Base-by-base conservation (phyloP, 2,888 invertebrate genomes). In the Tipula lateralis region DNA sequence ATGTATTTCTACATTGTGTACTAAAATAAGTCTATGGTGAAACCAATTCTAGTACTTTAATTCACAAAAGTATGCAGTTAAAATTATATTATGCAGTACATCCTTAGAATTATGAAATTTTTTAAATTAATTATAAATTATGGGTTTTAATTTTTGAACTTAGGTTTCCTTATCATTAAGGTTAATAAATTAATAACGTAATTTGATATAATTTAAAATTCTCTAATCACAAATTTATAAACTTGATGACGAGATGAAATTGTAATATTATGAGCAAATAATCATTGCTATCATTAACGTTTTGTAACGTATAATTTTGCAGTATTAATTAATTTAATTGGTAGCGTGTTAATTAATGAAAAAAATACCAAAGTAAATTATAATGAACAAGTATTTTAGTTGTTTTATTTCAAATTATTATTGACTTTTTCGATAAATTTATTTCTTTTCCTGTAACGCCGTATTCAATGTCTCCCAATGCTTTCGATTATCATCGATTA, bases 401-500 rank as follows among this genome's bases (percentile, higher is more conserved):
- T n/a, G 24, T 34, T 19, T 32, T 30, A 83, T 34, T 83, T 34
- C 32, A 16, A 83, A 83, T 29, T 83, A 83, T 30, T 34, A 83
- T 83, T 32, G 9, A 36, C 4, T 50, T n/a, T 24, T 66, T 66
- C 24, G 66, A 66, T 24, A 66, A 66, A 24, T 83, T 83, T 83
- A 83, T 83, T 83, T 34, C 19, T 34, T 83, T 19, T 34, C 34
- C 24, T 34, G 83, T 19, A 34, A 16, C 0, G 32, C 32, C 9
- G 83, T 84, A 39, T 44, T 84, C 30, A 84, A n/a, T n/a, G 29
- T 50, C 50, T 84, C 84, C 86, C 86, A 86, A 84, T 86, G 86
- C 16, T 83, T 50, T 30, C 84, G 44, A 85, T 86, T 86, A 34
- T 84, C 84, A 32, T 85, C 85, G 12, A 87, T 86, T 9, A 85